These are phyloP conservation scores for Caenorhabditis elegans DNA, from an alignment of 1,140 invertebrate genomes.

Conservation along the genomic window WBcel235 BX284605.5:1543501-1544000, in stretches of 20 bases:
- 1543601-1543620: neutral
- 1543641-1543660: neutral
- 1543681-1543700: slow-evolving; percentile 35
- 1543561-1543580: neutral
- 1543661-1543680: neutral
- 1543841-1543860: neutral
- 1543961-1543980: slow-evolving; percentile 54
- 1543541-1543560: neutral
- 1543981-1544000: slow-evolving; percentile 45
- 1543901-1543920: slow-evolving; percentile 34
- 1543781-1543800: neutral
- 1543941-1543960: slow-evolving; percentile 11
- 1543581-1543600: neutral
- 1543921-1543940: slow-evolving; percentile 35
- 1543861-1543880: neutral
- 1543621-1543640: neutral
- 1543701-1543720: neutral
- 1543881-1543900: slow-evolving; percentile 25
- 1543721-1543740: neutral
- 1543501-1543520: slow-evolving; percentile 28
- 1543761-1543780: slow-evolving; percentile 19
- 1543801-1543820: slow-evolving; percentile 9
- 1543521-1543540: neutral
- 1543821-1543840: slow-evolving; percentile 28
- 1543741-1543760: neutral